Conservation (phyloP, 2,888 invertebrate species). For the Mycalesis mineus region DNA sequence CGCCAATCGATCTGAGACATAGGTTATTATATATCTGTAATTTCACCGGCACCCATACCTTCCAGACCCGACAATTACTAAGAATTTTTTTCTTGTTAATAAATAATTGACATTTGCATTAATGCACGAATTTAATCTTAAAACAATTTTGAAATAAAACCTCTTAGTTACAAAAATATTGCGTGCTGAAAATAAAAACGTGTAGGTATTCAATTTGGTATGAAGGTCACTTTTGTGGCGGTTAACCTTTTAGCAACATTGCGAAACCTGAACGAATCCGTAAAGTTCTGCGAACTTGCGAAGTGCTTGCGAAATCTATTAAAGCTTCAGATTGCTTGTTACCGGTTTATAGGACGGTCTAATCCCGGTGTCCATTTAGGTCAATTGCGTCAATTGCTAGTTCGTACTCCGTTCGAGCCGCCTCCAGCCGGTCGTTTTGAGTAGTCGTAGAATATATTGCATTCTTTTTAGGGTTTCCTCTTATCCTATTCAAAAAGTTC, state of each 20-base stretch:
- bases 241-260: background rate
- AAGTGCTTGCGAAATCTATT: slow-evolving; percentile 31
- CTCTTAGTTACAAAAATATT: background rate
- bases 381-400: slow-evolving; percentile 49
- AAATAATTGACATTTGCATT: too few species aligned
- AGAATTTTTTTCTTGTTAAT: too few species aligned
- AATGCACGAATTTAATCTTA: too few species aligned
- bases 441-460: slow-evolving; percentile 16
- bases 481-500: too few species aligned
- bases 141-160: too few species aligned
- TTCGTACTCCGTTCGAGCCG: slow-evolving; percentile 34
- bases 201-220: background rate
- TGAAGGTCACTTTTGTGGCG: background rate
- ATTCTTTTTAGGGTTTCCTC: slow-evolving; percentile 8
- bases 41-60: too few species aligned
- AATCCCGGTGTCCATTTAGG: slow-evolving; percentile 50
- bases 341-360: slow-evolving; percentile 42
- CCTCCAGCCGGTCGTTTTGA: slow-evolving; percentile 35
- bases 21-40: too few species aligned
- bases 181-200: background rate
- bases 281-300: slow-evolving; percentile 4
- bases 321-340: slow-evolving; percentile 45
- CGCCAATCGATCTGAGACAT: too few species aligned
- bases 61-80: too few species aligned
- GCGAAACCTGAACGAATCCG: background rate